Evolutionary conservation across 1,140 invertebrate species (phyloP).

Genomic region (Vanessa tameamea): DNA sequence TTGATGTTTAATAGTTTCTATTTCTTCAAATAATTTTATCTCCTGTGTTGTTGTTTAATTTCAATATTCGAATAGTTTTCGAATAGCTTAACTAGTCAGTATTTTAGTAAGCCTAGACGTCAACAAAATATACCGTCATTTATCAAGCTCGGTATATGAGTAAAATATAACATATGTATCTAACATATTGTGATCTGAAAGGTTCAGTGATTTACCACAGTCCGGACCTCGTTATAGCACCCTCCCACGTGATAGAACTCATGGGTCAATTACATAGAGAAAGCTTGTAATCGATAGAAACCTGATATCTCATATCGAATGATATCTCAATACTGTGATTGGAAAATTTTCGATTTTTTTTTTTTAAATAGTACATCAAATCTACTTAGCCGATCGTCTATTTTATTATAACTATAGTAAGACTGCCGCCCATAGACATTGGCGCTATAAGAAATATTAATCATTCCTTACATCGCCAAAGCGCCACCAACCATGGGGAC

Average conservation of each 20-base stretch:
- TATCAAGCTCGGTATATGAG: not conserved
- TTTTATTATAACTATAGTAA: not conserved
- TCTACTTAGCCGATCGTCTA: not conserved
- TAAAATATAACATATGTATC: not conserved
- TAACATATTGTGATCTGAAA: not conserved
- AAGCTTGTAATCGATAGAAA: slow-evolving; percentile 6
- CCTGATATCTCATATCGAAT: not conserved
- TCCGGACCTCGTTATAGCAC: not conserved
- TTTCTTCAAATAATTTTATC: too few relatives aligned
- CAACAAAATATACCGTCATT: too few relatives aligned
- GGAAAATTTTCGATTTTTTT: not conserved
- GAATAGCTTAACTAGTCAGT: too few relatives aligned
- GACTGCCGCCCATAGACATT: too few relatives aligned
- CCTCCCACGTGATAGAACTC: not conserved
- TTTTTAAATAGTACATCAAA: not conserved
- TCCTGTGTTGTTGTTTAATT: too few relatives aligned
- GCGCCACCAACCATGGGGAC: too few relatives aligned
- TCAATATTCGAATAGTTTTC: too few relatives aligned
- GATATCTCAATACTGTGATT: not conserved
- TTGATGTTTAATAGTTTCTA: too few relatives aligned
- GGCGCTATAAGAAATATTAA: too few relatives aligned
- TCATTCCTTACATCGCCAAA: too few relatives aligned
- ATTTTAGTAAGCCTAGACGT: too few relatives aligned
- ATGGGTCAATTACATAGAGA: slow-evolving; percentile 8
- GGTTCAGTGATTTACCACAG: slow-evolving; percentile 3